Percentiles rank a stretch among this genome's conserved stretches.
These are phyloP conservation scores for Leptinotarsa defecta DNA, from an alignment of 1,140 invertebrate species.

Conservation along the genomic window DNA sequence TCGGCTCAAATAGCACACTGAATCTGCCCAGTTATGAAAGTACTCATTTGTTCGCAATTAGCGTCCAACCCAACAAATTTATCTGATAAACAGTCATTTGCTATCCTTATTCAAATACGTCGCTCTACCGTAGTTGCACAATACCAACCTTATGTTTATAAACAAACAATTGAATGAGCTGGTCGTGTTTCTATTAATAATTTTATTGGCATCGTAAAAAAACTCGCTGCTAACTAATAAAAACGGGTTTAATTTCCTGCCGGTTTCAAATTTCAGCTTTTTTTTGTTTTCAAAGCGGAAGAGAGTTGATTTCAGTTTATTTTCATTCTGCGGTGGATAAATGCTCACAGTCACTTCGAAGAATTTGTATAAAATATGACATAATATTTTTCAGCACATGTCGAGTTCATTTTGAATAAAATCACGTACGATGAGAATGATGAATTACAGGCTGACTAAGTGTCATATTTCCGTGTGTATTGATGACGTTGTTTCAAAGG, in stretches of 20 bases:
- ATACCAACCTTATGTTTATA: background rate
- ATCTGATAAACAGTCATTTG: background rate
- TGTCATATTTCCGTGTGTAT: too few relatives aligned
- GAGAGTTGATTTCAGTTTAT: too few relatives aligned
- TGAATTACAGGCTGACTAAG: too few relatives aligned
- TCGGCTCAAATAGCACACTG: background rate
- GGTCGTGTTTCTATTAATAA: slow-evolving; percentile 6
- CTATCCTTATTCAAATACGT: background rate
- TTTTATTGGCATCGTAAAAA: slow-evolving; percentile 1
- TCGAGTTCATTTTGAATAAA: too few relatives aligned
- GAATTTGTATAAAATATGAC: too few relatives aligned
- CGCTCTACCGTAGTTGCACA: background rate
- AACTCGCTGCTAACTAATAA: background rate
- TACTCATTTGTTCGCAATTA: background rate
- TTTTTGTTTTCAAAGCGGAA: too few relatives aligned
- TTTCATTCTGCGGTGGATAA: too few relatives aligned
- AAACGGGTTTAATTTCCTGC: background rate
- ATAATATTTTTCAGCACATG: too few relatives aligned
- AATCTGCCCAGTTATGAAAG: background rate
- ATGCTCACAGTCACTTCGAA: too few relatives aligned
- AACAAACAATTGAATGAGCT: slow-evolving; percentile 1
- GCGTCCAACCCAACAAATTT: background rate
- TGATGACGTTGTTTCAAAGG: too few relatives aligned
- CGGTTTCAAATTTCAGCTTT: background rate
- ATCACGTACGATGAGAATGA: too few relatives aligned